These are phyloP conservation scores for Rotaria socialis DNA, from an alignment of 2,888 invertebrate genomes.

Conservation along the genomic window DNA sequence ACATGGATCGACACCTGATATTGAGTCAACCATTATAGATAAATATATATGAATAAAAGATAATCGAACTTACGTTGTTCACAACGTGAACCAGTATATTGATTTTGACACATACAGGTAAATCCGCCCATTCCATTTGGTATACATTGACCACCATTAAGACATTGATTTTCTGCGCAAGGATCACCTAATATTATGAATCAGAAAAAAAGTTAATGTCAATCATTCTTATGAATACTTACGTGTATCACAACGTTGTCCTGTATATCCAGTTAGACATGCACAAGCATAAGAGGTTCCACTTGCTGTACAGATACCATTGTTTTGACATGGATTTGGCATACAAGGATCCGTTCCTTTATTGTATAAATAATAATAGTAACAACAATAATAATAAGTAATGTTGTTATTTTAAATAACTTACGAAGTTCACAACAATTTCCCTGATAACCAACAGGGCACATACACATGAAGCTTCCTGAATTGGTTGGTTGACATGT, in stretches of 20 bases:
- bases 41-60: too few relatives aligned
- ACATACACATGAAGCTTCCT: background rate
- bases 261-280: constrained; percentile 40
- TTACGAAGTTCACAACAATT: background rate
- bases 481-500: background rate
- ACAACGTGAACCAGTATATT: constrained; percentile 46
- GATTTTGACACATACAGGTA: constrained; percentile 46
- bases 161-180: constrained; percentile 46
- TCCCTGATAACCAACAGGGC: background rate
- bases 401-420: background rate
- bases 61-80: background rate
- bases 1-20: constrained; percentile 43
- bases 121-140: constrained; percentile 43
- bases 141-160: constrained; percentile 24
- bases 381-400: background rate
- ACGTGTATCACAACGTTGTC: constrained; percentile 42
- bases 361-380: background rate
- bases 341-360: constrained; percentile 33
- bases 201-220: too few relatives aligned
- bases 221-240: too few relatives aligned
- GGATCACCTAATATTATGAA: constrained; percentile 35
- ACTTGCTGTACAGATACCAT: constrained; percentile 40
- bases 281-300: constrained; percentile 31
- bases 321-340: constrained; percentile 42
- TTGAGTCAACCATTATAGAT: too few relatives aligned